These are phyloP conservation scores for Pseudomyrmex sp. DNA, from an alignment of 1,140 invertebrate genomes.

Conservation along the genomic window DNA sequence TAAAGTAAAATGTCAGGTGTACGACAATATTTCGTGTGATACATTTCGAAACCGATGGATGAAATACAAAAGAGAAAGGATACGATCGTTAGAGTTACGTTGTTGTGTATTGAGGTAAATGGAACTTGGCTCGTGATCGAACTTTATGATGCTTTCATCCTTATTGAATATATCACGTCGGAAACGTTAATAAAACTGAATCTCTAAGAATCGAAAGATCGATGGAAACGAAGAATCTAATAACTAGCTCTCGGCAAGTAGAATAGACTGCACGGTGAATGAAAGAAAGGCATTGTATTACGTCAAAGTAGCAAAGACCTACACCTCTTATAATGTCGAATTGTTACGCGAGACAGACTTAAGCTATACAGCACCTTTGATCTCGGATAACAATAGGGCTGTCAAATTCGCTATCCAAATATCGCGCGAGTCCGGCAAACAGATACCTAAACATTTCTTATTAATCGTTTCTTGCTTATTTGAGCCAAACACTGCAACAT, in stretches of 20 bases:
- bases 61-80: not conserved
- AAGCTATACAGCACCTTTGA: conserved; percentile 61
- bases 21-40: too few relatives aligned
- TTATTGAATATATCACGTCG: conserved; percentile 49
- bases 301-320: conserved; percentile 65
- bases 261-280: conserved; percentile 69
- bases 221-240: conserved; percentile 56
- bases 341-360: conserved; percentile 62
- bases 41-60: not conserved
- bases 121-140: conserved; percentile 35
- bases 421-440: conserved; percentile 25
- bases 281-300: conserved; percentile 69
- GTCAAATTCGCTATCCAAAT: conserved; percentile 62
- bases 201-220: conserved; percentile 40
- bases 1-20: not conserved
- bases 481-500: not conserved
- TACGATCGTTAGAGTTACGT: not conserved
- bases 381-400: conserved; percentile 62
- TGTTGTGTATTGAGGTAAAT: conserved; percentile 34
- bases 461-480: not conserved
- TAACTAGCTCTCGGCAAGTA: conserved; percentile 63
- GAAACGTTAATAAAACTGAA: conserved; percentile 69
- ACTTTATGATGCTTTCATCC: conserved; percentile 16
- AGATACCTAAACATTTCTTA: conserved; percentile 7
- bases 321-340: conserved; percentile 65